A percentile compares a stretch with the other conserved stretches of the same genome.
These are phyloP conservation scores for Forpus xanthops DNA, from an alignment of 2,797 vertebrate species.

Conservation along the genomic window DNA sequence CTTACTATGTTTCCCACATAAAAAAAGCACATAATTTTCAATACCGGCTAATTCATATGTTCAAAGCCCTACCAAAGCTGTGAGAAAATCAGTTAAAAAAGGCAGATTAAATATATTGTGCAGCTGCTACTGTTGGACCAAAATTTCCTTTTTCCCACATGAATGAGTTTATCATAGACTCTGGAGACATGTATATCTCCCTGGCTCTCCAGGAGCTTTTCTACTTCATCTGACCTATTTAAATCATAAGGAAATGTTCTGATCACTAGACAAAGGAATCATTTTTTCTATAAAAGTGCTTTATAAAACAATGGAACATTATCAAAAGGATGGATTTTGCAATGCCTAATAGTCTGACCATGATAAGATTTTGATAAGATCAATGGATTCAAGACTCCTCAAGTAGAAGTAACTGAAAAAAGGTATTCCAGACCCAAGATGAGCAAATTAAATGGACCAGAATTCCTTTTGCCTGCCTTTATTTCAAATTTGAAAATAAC, in stretches of 20 bases:
- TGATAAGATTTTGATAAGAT: not conserved
- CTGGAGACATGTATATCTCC: not conserved
- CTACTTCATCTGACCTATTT: not conserved
- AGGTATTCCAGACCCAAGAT: not conserved
- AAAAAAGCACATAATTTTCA: not conserved
- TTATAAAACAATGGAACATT: not conserved
- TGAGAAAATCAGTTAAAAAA: not conserved
- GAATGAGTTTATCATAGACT: not conserved
- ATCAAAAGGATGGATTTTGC: not conserved
- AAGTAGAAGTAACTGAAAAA: not conserved
- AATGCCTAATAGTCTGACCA: not conserved
- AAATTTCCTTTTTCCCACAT: not conserved
- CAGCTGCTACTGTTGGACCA: not conserved
- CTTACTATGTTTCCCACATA: not conserved
- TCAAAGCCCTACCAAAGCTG: not conserved
- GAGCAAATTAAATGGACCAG: not conserved
- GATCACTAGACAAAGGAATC: not conserved
- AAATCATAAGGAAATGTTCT: not conserved
- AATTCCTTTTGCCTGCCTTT: not conserved
- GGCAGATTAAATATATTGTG: not conserved
- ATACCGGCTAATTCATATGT: not conserved
- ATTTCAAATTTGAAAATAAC: not conserved
- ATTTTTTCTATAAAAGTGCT: fast-evolving
- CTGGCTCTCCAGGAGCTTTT: not conserved
- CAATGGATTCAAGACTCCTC: not conserved